Base-by-base conservation (phyloP, 1,140 invertebrate genomes). In the Hydropsyche tenuis region DNA sequence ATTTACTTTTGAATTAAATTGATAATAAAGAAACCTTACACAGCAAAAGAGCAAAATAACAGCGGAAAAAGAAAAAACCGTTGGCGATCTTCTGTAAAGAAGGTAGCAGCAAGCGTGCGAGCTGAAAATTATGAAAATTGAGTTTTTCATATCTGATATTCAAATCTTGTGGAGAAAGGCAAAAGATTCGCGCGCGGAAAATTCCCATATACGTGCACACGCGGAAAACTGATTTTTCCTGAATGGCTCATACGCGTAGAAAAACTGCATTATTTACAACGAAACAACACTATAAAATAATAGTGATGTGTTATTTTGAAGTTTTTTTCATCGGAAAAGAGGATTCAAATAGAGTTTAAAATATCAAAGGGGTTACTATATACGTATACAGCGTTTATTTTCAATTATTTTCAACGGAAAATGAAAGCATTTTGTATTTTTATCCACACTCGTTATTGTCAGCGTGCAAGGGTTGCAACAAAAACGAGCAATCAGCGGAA, bases 121-220 rank as follows among this genome's bases (percentile, higher is more conserved):
- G 69, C 23, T 60, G 63, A 56, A 70, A 70, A 56, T 70, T 70
- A 70, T 70, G 69, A 46, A 70, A 70, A 70, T 70, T 70, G 69
- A 56, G 48, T 70, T 70, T 70, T 69, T 70, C 48, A 70, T 70
- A 70, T 70, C 51, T 53, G 69, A 27, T 70, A 56, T 70, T 70
- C 25, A 70, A 70, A 70, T 70, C 48, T 70, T 60, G 22, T 22
- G 51, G 51, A 20, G 22, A 14, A 14, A 27, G 20, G n/a, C 30
- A 23, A 16, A 22, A 51, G 20, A 51, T 16, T 51, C 5, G 7
- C n/a, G 7, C n/a, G 43, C 43, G 43, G 43, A 45, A 45, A n/a
- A n/a, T n/a, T 51, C 48, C 48, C 4, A 51, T 14, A 5, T n/a
- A n/a, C n/a, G n/a, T n/a, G n/a, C 9, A 37, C 30, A 37, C 3